A percentile compares a stretch with the other conserved stretches of the same genome.
Conservation (phyloP, 2,797 vertebrate genomes). For the Pseudomugil tenellus region DNA sequence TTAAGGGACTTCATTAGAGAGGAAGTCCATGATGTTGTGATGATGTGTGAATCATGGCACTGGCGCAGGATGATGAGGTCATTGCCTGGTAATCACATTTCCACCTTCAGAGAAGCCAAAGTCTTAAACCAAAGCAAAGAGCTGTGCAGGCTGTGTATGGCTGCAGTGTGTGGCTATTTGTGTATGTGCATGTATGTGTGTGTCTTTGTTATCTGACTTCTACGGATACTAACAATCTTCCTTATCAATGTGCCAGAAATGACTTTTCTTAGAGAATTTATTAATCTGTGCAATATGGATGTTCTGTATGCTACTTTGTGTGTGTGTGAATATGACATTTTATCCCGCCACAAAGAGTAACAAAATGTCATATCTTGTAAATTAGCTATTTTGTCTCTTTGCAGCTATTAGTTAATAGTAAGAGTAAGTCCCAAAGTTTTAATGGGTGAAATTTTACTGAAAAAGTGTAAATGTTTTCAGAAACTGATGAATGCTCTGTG, state of each 20-base stretch:
- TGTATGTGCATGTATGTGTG: constrained; percentile 17
- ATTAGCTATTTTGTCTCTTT: neutral
- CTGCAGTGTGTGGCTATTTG: constrained; percentile 25
- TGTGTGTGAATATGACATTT: neutral
- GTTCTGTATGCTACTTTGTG: constrained; percentile 39
- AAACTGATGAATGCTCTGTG: too few species aligned
- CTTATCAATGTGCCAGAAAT: constrained; percentile 23
- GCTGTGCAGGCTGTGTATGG: constrained; percentile 34
- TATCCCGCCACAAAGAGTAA: neutral
- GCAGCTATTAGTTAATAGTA: accelerated
- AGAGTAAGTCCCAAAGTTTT: neutral
- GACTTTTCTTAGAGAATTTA: constrained; percentile 24
- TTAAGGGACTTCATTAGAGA: constrained; percentile 84
- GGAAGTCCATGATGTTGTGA: constrained; percentile 84
- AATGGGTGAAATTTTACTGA: neutral
- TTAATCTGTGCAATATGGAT: constrained; percentile 51
- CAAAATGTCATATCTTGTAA: neutral
- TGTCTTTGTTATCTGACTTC: constrained; percentile 51
- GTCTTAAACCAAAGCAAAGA: constrained; percentile 61
- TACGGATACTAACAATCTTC: constrained; percentile 57
- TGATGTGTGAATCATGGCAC: constrained; percentile 85
- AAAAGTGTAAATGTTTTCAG: neutral
- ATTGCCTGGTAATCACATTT: constrained; percentile 83
- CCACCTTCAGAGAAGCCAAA: constrained; percentile 77
- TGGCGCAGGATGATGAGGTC: constrained; percentile 81